Percentiles rank a stretch among this genome's conserved stretches.
Conservation (phyloP, 2,113 vertebrate species). For the Hypanus sabinus region DNA sequence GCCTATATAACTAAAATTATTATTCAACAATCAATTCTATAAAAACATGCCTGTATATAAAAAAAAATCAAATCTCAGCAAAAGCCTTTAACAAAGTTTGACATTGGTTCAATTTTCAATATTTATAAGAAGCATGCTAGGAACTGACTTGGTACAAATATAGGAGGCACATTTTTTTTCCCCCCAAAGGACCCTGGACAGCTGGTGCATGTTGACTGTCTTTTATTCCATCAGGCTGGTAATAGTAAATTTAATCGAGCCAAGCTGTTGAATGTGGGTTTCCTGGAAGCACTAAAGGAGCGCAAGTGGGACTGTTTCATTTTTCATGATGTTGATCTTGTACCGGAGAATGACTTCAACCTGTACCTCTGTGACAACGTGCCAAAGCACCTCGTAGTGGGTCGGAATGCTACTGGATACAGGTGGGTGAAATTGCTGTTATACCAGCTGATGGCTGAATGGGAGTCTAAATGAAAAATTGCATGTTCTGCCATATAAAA, state of each 20-base stretch:
- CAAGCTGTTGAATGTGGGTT: slow-evolving; percentile 88
- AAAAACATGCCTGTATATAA: too few relatives aligned
- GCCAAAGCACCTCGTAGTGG: slow-evolving; percentile 91
- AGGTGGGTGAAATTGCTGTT: slow-evolving; percentile 57
- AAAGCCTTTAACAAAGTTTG: too few relatives aligned
- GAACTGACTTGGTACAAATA: not conserved
- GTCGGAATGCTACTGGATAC: slow-evolving; percentile 89
- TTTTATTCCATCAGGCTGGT: slow-evolving; percentile 61
- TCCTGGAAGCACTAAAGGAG: slow-evolving; percentile 85
- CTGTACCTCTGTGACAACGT: slow-evolving; percentile 76
- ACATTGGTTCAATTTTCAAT: too few relatives aligned
- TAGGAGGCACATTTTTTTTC: not conserved
- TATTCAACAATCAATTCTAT: not conserved
- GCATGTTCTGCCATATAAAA: not conserved
- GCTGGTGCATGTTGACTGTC: not conserved
- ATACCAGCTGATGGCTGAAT: not conserved
- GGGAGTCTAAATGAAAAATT: not conserved
- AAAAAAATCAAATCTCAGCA: too few relatives aligned
- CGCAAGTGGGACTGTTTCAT: slow-evolving; percentile 86
- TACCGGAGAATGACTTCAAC: slow-evolving; percentile 91
- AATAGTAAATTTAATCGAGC: slow-evolving; percentile 83
- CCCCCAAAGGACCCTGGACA: too few relatives aligned
- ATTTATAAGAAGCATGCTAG: not conserved
- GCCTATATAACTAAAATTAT: not conserved
- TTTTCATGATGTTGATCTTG: slow-evolving; percentile 90